Evolutionary conservation across 1,140 invertebrate species (phyloP).

Genomic region (Ericerus pela): DNA sequence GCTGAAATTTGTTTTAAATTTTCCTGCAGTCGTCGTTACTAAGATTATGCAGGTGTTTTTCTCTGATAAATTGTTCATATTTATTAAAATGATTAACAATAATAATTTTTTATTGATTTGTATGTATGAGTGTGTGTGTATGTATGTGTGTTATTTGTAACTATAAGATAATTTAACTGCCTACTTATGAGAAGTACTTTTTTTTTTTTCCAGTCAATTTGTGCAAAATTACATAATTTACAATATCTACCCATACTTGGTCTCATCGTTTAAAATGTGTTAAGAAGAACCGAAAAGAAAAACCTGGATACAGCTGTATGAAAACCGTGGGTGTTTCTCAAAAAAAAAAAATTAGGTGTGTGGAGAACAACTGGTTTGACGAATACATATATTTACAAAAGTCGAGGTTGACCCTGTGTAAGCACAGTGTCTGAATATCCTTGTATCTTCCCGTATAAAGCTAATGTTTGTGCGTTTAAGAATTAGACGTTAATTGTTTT

Average conservation of each 20-base stretch:
- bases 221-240: no score
- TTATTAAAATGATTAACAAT: no score
- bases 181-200: no score
- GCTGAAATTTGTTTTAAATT: no score
- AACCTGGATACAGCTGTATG: neutral
- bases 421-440: slow-evolving; percentile 1
- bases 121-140: no score
- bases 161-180: no score
- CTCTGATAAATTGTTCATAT: no score
- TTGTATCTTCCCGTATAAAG: slow-evolving; percentile 8
- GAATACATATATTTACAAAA: neutral
- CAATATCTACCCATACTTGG: slow-evolving; percentile 9
- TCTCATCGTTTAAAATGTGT: slow-evolving; percentile 2
- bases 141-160: no score
- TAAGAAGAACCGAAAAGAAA: slow-evolving; percentile 7
- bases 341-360: slow-evolving; percentile 2
- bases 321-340: neutral
- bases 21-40: no score
- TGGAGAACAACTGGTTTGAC: neutral
- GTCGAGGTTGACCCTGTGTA: slow-evolving; percentile 8
- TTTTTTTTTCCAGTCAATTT: no score
- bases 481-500: neutral
- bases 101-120: no score
- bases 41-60: no score
- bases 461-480: neutral